Percentiles rank a stretch among this genome's conserved stretches.
phyloP scores from a whole-genome alignment of 2,888 invertebrate species.

The Amblyjoppa fuscipennis region DNA sequence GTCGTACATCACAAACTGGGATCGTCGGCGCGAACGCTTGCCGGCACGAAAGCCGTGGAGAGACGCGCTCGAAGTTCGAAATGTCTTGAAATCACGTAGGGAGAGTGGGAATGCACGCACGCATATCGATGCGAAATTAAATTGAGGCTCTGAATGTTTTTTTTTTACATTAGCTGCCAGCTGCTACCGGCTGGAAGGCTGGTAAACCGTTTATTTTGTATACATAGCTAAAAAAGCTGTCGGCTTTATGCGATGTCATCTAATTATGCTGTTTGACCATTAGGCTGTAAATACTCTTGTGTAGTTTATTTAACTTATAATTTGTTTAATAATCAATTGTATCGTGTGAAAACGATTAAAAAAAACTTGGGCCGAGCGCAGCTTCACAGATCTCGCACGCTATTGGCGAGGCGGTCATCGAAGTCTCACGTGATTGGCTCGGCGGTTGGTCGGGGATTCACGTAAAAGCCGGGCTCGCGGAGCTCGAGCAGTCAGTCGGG shows the following conservation, averaged over 20 bases:
- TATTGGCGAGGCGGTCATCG: background rate
- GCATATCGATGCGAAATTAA: background rate
- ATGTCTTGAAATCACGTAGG: background rate
- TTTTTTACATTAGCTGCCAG: too few species aligned
- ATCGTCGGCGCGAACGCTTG: background rate
- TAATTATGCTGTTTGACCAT: background rate
- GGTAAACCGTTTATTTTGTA: background rate
- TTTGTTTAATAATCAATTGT: background rate
- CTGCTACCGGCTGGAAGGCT: background rate
- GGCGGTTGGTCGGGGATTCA: background rate
- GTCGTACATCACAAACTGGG: background rate
- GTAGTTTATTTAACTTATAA: background rate
- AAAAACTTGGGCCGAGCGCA: background rate
- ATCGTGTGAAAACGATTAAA: background rate
- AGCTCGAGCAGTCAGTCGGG: background rate
- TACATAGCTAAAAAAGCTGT: background rate
- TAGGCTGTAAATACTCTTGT: background rate
- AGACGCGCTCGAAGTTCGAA: background rate
- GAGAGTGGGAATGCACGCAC: background rate
- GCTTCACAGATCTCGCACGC: background rate
- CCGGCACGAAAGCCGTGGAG: background rate
- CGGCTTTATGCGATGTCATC: background rate
- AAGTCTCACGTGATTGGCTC: background rate
- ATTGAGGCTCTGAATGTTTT: background rate
- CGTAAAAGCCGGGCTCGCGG: background rate